A percentile compares a stretch with the other conserved stretches of the same genome.
These are phyloP conservation scores for Thalpophila matura DNA, from an alignment of 2,888 invertebrate genomes.

Conservation along the genomic window DNA sequence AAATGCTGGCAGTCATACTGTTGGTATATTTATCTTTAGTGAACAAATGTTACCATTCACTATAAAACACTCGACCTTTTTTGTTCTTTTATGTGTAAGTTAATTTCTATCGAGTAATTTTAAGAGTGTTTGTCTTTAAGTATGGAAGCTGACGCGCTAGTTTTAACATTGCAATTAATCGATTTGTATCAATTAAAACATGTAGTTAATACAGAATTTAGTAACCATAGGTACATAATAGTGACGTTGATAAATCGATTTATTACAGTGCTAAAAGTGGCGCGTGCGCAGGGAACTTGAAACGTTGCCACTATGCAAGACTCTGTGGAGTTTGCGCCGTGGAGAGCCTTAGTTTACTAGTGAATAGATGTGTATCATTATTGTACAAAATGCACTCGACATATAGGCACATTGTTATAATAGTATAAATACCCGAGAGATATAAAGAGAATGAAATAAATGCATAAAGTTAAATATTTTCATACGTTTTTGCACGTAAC, in stretches of 20 bases:
- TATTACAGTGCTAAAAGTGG: constrained; percentile 52
- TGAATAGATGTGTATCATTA: constrained; percentile 83
- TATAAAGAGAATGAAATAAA: constrained; percentile 82
- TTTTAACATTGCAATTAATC: constrained; percentile 45
- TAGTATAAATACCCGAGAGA: constrained; percentile 86
- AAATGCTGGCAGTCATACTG: constrained; percentile 58
- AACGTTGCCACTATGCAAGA: constrained; percentile 60
- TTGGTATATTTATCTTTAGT: constrained; percentile 80
- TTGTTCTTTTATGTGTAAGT: constrained; percentile 83
- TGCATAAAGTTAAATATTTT: constrained; percentile 89
- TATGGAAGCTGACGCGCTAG: constrained; percentile 37
- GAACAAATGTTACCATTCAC: constrained; percentile 90
- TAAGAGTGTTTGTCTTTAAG: constrained; percentile 69
- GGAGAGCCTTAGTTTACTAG: constrained; percentile 76
- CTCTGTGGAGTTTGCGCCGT: constrained; percentile 53
- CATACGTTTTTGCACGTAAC: constrained; percentile 90
- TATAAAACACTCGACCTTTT: constrained; percentile 81
- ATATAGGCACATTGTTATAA: constrained; percentile 88
- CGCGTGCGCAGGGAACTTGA: constrained; percentile 61
- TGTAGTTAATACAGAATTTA: constrained; percentile 55
- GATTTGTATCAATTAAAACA: constrained; percentile 53
- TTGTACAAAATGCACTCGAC: constrained; percentile 88
- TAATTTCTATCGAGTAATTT: constrained; percentile 77
- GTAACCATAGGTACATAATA: constrained; percentile 53
- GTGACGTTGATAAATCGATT: constrained; percentile 45